Base-by-base conservation (phyloP, 2,113 vertebrate species). In the Polypterus senegalus region DNA sequence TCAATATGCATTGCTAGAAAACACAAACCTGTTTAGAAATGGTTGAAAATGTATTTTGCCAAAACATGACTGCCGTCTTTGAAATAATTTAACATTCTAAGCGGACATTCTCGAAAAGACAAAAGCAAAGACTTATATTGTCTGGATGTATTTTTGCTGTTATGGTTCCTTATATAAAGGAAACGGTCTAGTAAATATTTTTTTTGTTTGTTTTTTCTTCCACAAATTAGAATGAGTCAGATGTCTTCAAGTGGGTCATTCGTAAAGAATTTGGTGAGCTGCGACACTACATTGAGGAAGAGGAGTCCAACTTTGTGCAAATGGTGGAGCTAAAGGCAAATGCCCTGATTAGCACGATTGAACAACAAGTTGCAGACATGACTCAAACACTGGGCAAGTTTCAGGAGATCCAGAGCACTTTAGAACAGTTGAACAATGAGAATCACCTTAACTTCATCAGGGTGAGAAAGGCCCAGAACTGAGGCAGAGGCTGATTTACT, bases 221-320 rank as follows among this genome's bases (percentile, higher is more conserved):
- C 44, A 45, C 53, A 9, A 9, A 46, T 2, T 68, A 91, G 88
- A 91, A 91, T 0, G 89, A 91, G 72, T 89, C 81, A 0, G 89
- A 91, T 3, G 86, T 91, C 65, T 81, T 90, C 76, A 88, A 86
- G 69, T 86, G 86, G 81, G 86, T 91, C 74, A 83, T 91, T 64
- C 76, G 78, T 61, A 86, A 81, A 3, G 88, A 91, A 76, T 91
- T 91, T 66, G 88, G 87, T 57, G 88, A 91, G 58, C 64, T 91
- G 54, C 83, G 87, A 63, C 80, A 70, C 56, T 84, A 78, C 67
- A 75, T 92, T 2, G 89, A 90, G 0, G 81, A 88, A 62, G 88
- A 91, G 76, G 87, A 90, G 76, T 80, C 84, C 5, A 75, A 74
- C 8, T 90, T 89, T 65, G 73, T 89, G 73, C 73, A 78, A 61